Conservation (phyloP, 2,888 invertebrate genomes). For the Phyllotreta cruciferae region DNA sequence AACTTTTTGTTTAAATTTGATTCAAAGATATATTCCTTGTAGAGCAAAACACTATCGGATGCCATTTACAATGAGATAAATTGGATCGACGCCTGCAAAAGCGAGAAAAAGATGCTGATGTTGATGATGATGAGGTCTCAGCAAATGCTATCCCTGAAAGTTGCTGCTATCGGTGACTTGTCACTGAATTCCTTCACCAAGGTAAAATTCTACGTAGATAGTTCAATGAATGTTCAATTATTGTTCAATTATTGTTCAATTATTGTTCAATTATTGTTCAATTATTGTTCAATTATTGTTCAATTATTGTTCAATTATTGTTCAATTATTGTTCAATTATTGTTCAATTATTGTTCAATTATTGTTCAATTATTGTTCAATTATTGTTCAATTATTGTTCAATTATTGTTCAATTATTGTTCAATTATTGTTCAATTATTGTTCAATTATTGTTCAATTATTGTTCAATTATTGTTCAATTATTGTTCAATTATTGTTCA, state of each 20-base stretch:
- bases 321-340: too few relatives aligned
- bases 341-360: too few relatives aligned
- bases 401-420: too few relatives aligned
- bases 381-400: too few relatives aligned
- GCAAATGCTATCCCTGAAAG: conserved; percentile 14
- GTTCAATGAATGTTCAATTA: neutral
- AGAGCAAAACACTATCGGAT: conserved; percentile 21
- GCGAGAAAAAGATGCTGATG: conserved; percentile 9
- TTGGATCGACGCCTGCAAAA: conserved; percentile 8
- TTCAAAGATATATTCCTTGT: neutral
- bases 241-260: neutral
- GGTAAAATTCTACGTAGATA: conserved; percentile 5
- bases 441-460: too few relatives aligned
- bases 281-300: too few relatives aligned
- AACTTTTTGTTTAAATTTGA: neutral
- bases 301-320: too few relatives aligned
- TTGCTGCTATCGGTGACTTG: conserved; percentile 21
- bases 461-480: too few relatives aligned
- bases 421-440: too few relatives aligned
- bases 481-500: too few relatives aligned
- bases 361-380: too few relatives aligned
- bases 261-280: too few relatives aligned
- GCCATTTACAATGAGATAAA: conserved; percentile 23
- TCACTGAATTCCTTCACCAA: conserved; percentile 22
- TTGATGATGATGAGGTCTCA: conserved; percentile 25